Conservation (phyloP, 1,140 invertebrate species). For the Elysia chlorotica region DNA sequence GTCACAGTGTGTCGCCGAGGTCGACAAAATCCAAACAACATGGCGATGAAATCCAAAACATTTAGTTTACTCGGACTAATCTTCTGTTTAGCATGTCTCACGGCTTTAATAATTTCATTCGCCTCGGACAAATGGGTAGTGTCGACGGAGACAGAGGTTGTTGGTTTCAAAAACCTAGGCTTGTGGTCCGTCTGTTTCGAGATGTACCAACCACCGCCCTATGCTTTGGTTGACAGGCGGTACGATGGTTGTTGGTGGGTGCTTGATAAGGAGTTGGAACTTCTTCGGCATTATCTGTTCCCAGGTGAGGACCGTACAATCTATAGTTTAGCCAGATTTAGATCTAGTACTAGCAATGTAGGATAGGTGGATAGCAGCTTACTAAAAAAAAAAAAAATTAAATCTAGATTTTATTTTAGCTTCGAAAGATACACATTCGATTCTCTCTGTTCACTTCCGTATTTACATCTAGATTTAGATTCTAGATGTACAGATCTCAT, state of each 20-base stretch:
- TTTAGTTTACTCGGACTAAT: neutral
- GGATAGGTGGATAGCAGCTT: too few species aligned
- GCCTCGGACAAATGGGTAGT: slow-evolving; percentile 14
- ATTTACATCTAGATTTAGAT: too few species aligned
- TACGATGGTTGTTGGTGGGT: slow-evolving; percentile 22
- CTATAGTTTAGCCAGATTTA: too few species aligned
- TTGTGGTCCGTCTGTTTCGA: slow-evolving; percentile 15
- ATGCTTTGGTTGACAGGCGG: slow-evolving; percentile 2
- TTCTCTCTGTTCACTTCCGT: too few species aligned
- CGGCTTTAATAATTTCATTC: neutral
- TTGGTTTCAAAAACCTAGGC: slow-evolving; percentile 12
- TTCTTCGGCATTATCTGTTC: slow-evolving; percentile 1
- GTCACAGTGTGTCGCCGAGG: too few species aligned
- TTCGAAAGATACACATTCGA: too few species aligned
- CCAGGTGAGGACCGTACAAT: too few species aligned
- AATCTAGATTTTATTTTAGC: too few species aligned
- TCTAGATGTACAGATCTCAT: too few species aligned
- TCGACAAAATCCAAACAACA: too few species aligned
- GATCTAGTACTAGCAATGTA: too few species aligned
- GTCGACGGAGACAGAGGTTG: slow-evolving; percentile 11
- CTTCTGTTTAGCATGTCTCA: neutral
- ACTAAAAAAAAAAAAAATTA: too few species aligned
- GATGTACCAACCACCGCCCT: neutral
- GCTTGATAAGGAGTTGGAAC: slow-evolving; percentile 15
- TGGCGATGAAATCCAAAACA: slow-evolving; percentile 19